Base-by-base conservation (phyloP, 1,140 invertebrate species). In the Zophobas morio region DNA sequence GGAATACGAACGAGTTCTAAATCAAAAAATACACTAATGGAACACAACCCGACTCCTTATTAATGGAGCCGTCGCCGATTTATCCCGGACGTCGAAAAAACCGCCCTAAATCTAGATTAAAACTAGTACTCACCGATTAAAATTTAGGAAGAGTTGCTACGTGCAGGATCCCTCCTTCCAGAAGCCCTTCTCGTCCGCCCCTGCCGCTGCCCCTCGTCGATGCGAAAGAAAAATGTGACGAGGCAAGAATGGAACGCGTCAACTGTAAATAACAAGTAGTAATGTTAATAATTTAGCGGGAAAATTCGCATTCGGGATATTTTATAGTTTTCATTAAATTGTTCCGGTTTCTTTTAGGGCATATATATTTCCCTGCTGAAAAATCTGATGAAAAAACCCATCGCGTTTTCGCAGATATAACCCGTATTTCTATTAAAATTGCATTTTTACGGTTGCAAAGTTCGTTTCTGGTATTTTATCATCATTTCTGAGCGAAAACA, bases 401-500 rank as follows among this genome's bases (percentile, higher is more conserved):
- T 79, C 54, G 74, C 70, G 57, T 77, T 72, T 73, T 71, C 70
- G 70, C 51, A 53, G 76, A 63, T 70, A 79, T 79, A 75, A 72
- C 73, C 79, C 66, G 70, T 66, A 78, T 81, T 81, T 76, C 79
- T 81, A 81, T 81, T 81, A 81, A 81, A 78, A 81, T 81, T 81
- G 78, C 77, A 79, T 81, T 81, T 81, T 81, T 80, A 81, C 79
- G 70, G 77, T 76, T 79, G 76, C 77, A 81, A 79, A 80, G 60
- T 81, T 81, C 77, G 79, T 81, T 81, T 76, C 79, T 78, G 79
- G 79, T 81, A 79, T 81, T 81, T 81, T 81, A 81, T 81, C 79
- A 81, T 79, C 79, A 79, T 81, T 81, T 79, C 77, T 79, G 77
- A 75, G 77, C 77, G 79, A 79, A 81, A 81, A 81, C 79, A 81